Evolutionary conservation across 2,888 invertebrate genomes (phyloP), one percentile per base, ranked within the genome.

Genomic region (Acanthacorydalis orientalis): DNA sequence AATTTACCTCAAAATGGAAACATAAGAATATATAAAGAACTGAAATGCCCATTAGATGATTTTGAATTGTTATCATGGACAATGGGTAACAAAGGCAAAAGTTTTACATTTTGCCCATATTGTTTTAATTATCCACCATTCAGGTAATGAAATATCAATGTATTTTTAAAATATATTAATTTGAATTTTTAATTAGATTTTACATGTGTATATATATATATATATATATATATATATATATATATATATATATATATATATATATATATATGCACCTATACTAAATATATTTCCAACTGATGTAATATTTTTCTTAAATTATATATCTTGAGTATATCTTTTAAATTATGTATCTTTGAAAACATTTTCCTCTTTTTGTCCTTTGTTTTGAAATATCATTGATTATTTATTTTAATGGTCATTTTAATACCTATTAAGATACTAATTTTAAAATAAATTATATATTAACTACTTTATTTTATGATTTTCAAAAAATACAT

Each of bases 91-190:
- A 88, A 88, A 62, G 92, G 93, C n/a, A 91, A 90, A 68, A 92
- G 92, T 62, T 96, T 82, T 65, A 84, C 91, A 1, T 83, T 98
- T 52, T 99, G 98, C 61, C 98, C 98, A 0, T 96, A 96, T 67
- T 99, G 98, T 65, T 97, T 86, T 65, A 97, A 95, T 62, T 84
- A 97, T 68, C 92, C 97, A n/a, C 98, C 98, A 0, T 91, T 90
- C 65, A 83, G 78, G 83, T 82, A 61, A 58, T 60, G 55, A 35
- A 23, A 34, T 37, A 31, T 43, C 14, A 44, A 8, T n/a, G 33
- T 39, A 14, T 49, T 10, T 43, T 16, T 46, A 32, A 32, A 40
- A 35, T 8, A 14, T 43, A 10, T 32, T 34, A 50, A 42, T 43
- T n/a, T 10, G 35, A 2, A 35, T n/a, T 35, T 11, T 35, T 11